These are phyloP conservation scores for Embiotoca jacksoni DNA, from an alignment of 2,113 vertebrate genomes.

Conservation along the genomic window DNA sequence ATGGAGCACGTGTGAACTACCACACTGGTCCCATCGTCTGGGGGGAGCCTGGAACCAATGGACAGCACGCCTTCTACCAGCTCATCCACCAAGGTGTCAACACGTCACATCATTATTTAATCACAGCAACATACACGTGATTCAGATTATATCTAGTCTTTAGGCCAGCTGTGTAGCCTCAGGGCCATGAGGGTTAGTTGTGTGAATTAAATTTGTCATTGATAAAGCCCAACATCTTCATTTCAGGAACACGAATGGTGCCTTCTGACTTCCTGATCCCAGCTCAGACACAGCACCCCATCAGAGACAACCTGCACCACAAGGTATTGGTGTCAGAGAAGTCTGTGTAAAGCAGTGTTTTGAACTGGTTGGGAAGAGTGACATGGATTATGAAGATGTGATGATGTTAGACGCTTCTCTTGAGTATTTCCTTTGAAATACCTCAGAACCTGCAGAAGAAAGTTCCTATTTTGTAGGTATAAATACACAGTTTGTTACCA, in stretches of 20 bases:
- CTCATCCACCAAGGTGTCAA: constrained; percentile 96
- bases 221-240: not conserved
- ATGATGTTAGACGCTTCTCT: no score
- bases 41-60: constrained; percentile 98
- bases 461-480: no score
- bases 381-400: not conserved
- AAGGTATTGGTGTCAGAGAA: constrained; percentile 82
- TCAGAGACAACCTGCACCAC: constrained; percentile 94
- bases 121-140: not conserved
- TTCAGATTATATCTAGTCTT: no score
- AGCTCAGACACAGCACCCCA: constrained; percentile 93
- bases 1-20: constrained; percentile 91
- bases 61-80: constrained; percentile 98
- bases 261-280: constrained; percentile 97
- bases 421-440: no score
- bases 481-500: no score
- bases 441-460: not conserved
- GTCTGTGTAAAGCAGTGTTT: not conserved
- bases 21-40: constrained; percentile 96
- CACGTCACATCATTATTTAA: not conserved
- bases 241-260: constrained; percentile 94
- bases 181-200: no score
- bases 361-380: not conserved
- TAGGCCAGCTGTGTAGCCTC: not conserved
- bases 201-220: not conserved